Base-by-base conservation (phyloP, 1,140 invertebrate species). In the Cardiocondyla obscurior region DNA sequence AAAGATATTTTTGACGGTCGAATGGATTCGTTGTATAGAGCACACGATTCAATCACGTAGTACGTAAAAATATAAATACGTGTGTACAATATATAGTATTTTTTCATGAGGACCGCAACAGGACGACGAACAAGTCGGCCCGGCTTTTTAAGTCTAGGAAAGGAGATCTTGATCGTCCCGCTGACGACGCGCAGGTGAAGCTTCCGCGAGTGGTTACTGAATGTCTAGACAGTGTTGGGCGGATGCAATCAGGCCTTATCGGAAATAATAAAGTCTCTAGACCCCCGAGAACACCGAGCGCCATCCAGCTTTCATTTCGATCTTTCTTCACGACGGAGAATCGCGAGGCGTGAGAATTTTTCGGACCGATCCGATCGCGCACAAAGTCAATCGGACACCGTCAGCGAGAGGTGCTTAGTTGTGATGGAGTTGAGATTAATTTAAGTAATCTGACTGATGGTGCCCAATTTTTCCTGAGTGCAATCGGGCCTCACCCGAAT, bases 61-160 rank as follows among this genome's bases (percentile, higher is more conserved):
- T 69, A 69, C 30, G 22, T 53, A 69, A 53, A 62, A 44, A 30
- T 55, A 69, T 69, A 79, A 28, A 69, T 55, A 79, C 36, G 46
- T 79, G 74, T 79, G 74, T 79, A 79, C 55, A 79, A 79, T 79
- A 79, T 42, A 79, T 79, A 79, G 74, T 79, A 79, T 79, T 79
- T 79, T 79, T 79, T 79, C 74, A 79, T 79, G 33, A 77, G 46
- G 33, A 33, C 44, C 44, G 74, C 60, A 39, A 25, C 25, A 7
- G 25, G 19, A 76, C 22, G 39, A 53, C 60, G 14, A 65, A 46
- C 16, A 16, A 60, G 73, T 69, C 44, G 44, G 25, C 36, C 74
- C 39, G 22, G 46, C 46, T 53, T 67, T 51, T 55, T 53, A 69
- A 79, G 49, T 49, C 46, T 33, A 33, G 0, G 10, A 36, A 16